Evolutionary conservation across 2,113 vertebrate species (phyloP).

Genomic region (Gadus macrocephalus): DNA sequence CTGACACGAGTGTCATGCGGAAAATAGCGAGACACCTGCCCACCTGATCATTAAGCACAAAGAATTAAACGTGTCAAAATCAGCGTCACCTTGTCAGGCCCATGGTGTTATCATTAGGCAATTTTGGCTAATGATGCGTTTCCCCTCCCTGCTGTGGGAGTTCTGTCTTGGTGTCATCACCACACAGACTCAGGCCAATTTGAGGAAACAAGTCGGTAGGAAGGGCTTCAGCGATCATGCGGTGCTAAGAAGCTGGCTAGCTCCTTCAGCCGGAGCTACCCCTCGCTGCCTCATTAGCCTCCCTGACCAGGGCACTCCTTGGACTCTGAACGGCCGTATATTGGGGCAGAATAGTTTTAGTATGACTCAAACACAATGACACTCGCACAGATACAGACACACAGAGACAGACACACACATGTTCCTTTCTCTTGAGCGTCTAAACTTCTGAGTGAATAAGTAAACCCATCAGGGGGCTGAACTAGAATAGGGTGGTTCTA

Average conservation of each 20-base stretch:
- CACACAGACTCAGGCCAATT: slow-evolving; percentile 24
- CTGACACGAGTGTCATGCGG: too few species aligned
- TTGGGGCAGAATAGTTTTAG: slow-evolving; percentile 1
- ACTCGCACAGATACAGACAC: not conserved
- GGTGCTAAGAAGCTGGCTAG: slow-evolving; percentile 40
- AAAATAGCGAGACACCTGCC: too few species aligned
- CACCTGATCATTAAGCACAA: too few species aligned
- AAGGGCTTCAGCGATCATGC: slow-evolving; percentile 58
- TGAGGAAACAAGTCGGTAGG: slow-evolving; percentile 31
- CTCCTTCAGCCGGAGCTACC: slow-evolving; percentile 28
- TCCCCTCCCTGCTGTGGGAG: not conserved
- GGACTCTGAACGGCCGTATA: slow-evolving; percentile 31
- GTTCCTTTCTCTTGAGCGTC: not conserved
- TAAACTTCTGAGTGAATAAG: not conserved
- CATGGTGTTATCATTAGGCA: too few species aligned
- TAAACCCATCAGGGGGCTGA: not conserved
- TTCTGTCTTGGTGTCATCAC: slow-evolving; percentile 34
- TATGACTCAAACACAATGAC: not conserved
- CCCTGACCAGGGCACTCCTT: slow-evolving; percentile 16
- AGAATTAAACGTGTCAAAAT: too few species aligned
- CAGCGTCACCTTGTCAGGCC: too few species aligned
- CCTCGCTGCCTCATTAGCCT: slow-evolving; percentile 34
- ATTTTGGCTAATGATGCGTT: too few species aligned
- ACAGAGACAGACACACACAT: not conserved
- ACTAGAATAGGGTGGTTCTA: not conserved